A percentile compares a stretch with the other conserved stretches of the same genome.
Evolutionary conservation across 1,140 invertebrate genomes (phyloP).

Genomic region (Coelopa frigida): DNA sequence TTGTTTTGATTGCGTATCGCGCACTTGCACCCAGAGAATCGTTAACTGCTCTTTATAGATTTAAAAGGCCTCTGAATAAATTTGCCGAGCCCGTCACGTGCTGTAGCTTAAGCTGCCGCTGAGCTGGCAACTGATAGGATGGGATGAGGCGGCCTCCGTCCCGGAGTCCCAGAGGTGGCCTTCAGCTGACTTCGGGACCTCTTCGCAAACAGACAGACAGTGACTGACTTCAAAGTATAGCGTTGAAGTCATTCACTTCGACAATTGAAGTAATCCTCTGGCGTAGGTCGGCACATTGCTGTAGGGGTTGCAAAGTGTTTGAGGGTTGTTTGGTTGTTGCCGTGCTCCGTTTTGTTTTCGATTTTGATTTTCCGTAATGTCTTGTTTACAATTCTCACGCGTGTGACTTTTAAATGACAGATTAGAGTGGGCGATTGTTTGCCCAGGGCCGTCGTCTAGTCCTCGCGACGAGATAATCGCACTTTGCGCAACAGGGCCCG

Average conservation of each 20-base stretch:
- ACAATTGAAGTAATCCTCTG: not conserved
- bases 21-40: too few relatives aligned
- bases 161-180: not conserved
- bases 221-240: not conserved
- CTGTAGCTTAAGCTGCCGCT: not conserved
- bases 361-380: constrained; percentile 12
- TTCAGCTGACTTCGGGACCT: not conserved
- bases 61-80: too few relatives aligned
- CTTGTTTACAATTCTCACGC: constrained; percentile 44
- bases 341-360: not conserved
- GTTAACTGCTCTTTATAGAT: too few relatives aligned
- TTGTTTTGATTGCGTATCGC: not conserved
- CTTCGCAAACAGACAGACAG: not conserved
- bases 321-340: not conserved
- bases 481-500: too few relatives aligned
- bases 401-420: constrained; percentile 45
- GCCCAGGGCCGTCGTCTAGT: constrained; percentile 25
- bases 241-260: constrained; percentile 6
- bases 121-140: not conserved
- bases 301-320: not conserved
- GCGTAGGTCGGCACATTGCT: constrained; percentile 2
- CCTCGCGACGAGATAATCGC: too few relatives aligned
- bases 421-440: constrained; percentile 44
- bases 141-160: not conserved
- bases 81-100: not conserved